Evolutionary conservation across 2,113 vertebrate species (phyloP).

Genomic region (Boleophthalmus pectinirostris): DNA sequence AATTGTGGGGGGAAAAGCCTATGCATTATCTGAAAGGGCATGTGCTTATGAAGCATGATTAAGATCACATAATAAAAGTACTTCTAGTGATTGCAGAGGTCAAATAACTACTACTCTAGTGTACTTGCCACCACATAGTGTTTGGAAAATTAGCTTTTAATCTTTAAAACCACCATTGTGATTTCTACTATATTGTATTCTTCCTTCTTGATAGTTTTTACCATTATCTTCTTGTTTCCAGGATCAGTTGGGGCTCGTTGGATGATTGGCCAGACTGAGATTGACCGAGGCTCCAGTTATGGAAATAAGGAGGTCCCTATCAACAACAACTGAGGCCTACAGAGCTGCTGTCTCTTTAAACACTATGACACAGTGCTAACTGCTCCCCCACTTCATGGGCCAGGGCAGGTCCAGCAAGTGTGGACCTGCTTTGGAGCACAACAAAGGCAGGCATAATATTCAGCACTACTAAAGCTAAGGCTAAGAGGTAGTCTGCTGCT

Average conservation of each 20-base stretch:
- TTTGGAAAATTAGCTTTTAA: neutral
- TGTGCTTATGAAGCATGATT: neutral
- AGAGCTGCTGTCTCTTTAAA: constrained; percentile 34
- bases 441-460: neutral
- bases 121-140: neutral
- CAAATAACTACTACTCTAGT: neutral
- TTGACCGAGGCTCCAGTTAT: constrained; percentile 88
- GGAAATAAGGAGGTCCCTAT: constrained; percentile 81
- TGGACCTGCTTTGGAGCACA: constrained; percentile 18
- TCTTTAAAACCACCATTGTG: neutral
- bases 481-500: neutral
- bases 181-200: neutral
- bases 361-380: neutral
- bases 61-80: neutral
- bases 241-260: constrained; percentile 89
- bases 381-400: neutral
- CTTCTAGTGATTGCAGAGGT: neutral
- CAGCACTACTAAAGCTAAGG: neutral
- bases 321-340: constrained; percentile 72
- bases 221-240: constrained; percentile 55
- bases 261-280: constrained; percentile 98
- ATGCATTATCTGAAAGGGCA: neutral
- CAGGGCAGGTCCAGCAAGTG: constrained; percentile 20
- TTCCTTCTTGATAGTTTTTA: neutral
- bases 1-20: neutral